These are phyloP conservation scores for Teleogryllus oceanicus DNA, from an alignment of 2,888 invertebrate species.

Conservation along the genomic window DNA sequence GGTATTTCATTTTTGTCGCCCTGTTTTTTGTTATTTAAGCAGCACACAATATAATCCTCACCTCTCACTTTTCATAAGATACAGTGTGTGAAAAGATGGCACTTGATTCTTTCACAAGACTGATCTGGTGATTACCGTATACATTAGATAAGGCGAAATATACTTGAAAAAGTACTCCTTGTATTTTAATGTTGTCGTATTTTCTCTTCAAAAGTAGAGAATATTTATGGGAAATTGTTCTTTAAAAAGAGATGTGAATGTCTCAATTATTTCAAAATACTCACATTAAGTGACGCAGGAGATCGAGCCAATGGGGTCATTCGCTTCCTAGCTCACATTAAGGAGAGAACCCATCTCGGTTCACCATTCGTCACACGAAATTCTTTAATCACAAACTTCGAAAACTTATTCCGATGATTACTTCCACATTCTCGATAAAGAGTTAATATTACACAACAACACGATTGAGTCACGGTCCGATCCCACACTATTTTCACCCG, in stretches of 20 bases:
- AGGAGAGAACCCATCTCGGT: neutral
- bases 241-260: conserved; percentile 20
- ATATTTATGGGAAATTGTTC: neutral
- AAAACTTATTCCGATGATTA: neutral
- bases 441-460: neutral
- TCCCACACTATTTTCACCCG: neutral
- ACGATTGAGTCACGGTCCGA: neutral
- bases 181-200: conserved; percentile 19
- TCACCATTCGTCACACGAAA: too few relatives aligned
- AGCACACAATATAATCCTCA: conserved; percentile 32
- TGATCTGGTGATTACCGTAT: conserved; percentile 50
- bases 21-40: conserved; percentile 32
- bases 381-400: neutral
- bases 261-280: conserved; percentile 21
- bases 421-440: neutral
- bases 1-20: conserved; percentile 34
- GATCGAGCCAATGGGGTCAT: neutral
- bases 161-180: conserved; percentile 39
- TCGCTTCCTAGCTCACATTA: neutral
- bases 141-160: conserved; percentile 67
- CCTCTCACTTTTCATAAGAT: conserved; percentile 32
- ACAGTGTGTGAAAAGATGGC: conserved; percentile 33
- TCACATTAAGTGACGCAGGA: neutral
- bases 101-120: conserved; percentile 31
- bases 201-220: conserved; percentile 21